A percentile compares a stretch with the other conserved stretches of the same genome.
Evolutionary conservation across 37 sponge, comb jelly and placozoan species (phyloP).

Genomic region (Cliona cf. orientalis): DNA sequence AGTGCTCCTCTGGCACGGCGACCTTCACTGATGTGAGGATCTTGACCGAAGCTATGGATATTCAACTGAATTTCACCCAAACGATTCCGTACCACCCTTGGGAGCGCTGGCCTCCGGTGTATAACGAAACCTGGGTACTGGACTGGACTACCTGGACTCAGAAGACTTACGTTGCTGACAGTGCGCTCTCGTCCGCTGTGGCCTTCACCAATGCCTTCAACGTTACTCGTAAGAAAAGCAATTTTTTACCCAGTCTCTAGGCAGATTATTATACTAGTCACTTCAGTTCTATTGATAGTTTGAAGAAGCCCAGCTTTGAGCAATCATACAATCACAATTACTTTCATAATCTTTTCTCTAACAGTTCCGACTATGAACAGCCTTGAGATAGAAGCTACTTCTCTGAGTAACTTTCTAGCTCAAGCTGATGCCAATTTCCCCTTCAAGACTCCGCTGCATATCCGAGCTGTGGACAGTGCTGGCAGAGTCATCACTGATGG

Average conservation of each 20-base stretch:
- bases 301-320: too few relatives aligned
- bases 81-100: conserved; percentile 46
- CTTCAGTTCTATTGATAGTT: too few relatives aligned
- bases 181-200: conserved; percentile 18
- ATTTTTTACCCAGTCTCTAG: not conserved
- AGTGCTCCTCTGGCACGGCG: conserved; percentile 18
- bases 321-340: too few relatives aligned
- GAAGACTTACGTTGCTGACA: not conserved
- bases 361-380: not conserved
- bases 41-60: conserved; percentile 29
- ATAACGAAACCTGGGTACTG: conserved; percentile 17
- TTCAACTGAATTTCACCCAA: conserved; percentile 62
- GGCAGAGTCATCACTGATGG: conserved; percentile 53
- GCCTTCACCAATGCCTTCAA: conserved; percentile 48
- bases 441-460: conserved; percentile 27
- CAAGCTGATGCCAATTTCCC: conserved; percentile 51
- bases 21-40: conserved; percentile 56
- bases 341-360: too few relatives aligned
- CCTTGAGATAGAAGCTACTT: not conserved
- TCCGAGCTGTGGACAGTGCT: conserved; percentile 25
- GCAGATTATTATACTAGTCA: too few relatives aligned
- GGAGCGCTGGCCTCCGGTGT: conserved; percentile 47
- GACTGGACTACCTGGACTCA: not conserved
- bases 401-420: not conserved
- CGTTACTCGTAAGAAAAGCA: conserved; percentile 41